Evolutionary conservation across 1,140 invertebrate species (phyloP), one percentile per base, ranked within the genome.

Genomic region (Drosophila albomicans): DNA sequence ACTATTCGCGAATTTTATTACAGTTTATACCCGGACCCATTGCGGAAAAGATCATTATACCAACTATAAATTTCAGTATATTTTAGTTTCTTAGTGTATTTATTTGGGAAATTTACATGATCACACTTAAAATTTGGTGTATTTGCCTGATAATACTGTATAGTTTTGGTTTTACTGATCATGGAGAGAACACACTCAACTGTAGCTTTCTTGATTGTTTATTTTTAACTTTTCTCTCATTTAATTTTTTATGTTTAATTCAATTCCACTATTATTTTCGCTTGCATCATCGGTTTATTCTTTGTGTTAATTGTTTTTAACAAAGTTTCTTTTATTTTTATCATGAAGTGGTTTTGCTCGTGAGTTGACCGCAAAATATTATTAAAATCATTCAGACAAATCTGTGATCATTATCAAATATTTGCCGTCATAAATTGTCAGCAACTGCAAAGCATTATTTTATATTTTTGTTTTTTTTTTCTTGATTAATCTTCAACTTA

Each of bases 361-460:
- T 10, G 10, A 41, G 10, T 43, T 43, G n/a, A 43, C 41, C 41
- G 51, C 46, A 10, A 20, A 49, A 25, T 66, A 57, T 67, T 67
- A 43, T 67, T 48, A 13, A 57, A 66, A 57, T 68, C 20, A 58
- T 57, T 58, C 54, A 38, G n/a, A 32, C 30, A 32, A 45, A 45
- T 13, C 28, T 52, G 49, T 11, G 11, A 13, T 32, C 28, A 52
- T 52, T 52, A 51, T 32, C 11, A n/a, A 13, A 32, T 48, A 48
- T 61, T 61, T 61, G 15, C 7, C 20, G 32, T 63, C 46, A 63
- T 63, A 51, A 63, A 63, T 63, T 63, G 30, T 13, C 28, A 28
- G 16, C 35, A 52, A 32, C 46, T 49, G 46, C 32, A 63, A 63
- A 63, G 49, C 10, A 63, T 51, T 38, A 38, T n/a, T 49, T 63